Base-by-base conservation (phyloP, 1,140 invertebrate species). In the Drosophila asahinai region DNA sequence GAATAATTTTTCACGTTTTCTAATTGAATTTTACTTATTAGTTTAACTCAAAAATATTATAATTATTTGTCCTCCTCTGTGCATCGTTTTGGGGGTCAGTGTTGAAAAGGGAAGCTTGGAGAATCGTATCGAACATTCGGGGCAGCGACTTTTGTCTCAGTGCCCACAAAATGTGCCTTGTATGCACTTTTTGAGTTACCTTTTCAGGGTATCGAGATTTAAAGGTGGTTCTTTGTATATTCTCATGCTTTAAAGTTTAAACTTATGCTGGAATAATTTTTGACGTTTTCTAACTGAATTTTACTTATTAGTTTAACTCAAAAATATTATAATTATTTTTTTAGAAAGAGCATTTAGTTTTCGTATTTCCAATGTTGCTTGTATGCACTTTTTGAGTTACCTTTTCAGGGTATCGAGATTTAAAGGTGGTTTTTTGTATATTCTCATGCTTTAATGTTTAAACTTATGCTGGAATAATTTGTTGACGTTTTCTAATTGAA, bases 121-220 rank as follows among this genome's bases (percentile, higher is more conserved):
- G 48, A 84, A 72, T 72, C 78, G 68, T 36, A 61, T 33, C 64
- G 43, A 70, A 87, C 64, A 67, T 27, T 76, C 30, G 63, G 40
- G 40, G 67, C 64, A 61, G 64, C 25, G 76, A 76, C 48, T 76
- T 52, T 65, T 33, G 42, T 42, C 51, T 36, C 48, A n/a, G 42
- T 17, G 49, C 14, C 17, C 43, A 19, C 38, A 47, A 70, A 47
- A 49, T 59, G 17, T 65, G 84, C 81, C 45, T n/a, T 36, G 62
- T 48, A 22, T 64, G 68, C 84, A 83, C n/a, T 71, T 83, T 52
- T 25, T 9, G 6, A n/a, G 11, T 1, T 45, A 47, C 15, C 11
- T 38, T 17, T 55, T 14, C 0, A 22, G 11, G 33, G 49, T 63
- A 43, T 43, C 14, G 1, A 15, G 14, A 22, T 38, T 40, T 11